Percentiles rank a stretch among this genome's conserved stretches.
phyloP scores from a whole-genome alignment of 2,797 vertebrate species.

The Etheostoma nigrum region DNA sequence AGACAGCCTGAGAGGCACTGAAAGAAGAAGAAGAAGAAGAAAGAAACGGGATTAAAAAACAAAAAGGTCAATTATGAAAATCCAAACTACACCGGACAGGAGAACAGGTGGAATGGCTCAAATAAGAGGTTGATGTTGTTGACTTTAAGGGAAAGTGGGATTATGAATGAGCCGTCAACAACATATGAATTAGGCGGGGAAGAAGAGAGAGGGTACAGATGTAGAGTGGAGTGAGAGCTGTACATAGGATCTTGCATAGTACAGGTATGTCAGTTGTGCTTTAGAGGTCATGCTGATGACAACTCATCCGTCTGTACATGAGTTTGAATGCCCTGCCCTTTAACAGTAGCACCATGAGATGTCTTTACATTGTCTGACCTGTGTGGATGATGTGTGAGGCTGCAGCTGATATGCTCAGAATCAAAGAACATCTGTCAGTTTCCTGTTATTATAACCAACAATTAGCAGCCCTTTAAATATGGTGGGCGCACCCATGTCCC shows the following conservation, averaged over 20 bases:
- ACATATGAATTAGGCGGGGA: constrained; percentile 9
- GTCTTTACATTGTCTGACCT: constrained; percentile 55
- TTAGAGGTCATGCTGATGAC: constrained; percentile 73
- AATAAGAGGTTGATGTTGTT: constrained; percentile 41
- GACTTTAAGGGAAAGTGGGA: constrained; percentile 1
- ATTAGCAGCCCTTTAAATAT: constrained; percentile 74
- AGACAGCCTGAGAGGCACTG: constrained; percentile 77
- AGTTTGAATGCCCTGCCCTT: constrained; percentile 68
- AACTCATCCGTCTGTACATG: constrained; percentile 65
- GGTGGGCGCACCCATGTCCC: constrained; percentile 46
- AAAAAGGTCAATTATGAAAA: constrained; percentile 24
- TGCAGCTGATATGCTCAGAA: constrained; percentile 67
- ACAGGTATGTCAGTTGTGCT: constrained; percentile 86
- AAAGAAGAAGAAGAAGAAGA: constrained; percentile 23
- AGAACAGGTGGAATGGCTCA: constrained; percentile 38
- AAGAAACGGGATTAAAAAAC: neutral
- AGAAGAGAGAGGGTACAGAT: constrained; percentile 39
- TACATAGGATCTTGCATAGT: constrained; percentile 86
- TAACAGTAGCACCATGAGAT: constrained; percentile 84
- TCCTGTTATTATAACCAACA: constrained; percentile 31
- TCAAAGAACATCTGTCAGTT: constrained; percentile 28
- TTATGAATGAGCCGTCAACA: constrained; percentile 12
- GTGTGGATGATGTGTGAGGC: constrained; percentile 48
- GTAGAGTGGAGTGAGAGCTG: constrained; percentile 47
- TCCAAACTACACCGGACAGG: constrained; percentile 27